These are phyloP conservation scores for Atherinosoma microstoma DNA, from an alignment of 2,797 vertebrate genomes.

Conservation along the genomic window DNA sequence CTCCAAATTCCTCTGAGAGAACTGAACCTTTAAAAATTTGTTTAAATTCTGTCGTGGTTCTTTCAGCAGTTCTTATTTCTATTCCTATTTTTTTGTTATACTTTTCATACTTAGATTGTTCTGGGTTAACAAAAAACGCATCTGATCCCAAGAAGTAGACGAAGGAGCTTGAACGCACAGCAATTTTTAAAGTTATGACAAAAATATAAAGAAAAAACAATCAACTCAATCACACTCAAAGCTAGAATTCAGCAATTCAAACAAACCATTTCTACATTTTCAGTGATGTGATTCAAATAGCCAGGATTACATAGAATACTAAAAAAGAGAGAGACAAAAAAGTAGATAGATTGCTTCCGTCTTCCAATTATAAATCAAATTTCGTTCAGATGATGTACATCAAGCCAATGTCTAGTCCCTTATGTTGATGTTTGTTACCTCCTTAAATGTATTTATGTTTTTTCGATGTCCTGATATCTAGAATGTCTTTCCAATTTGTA, in stretches of 20 bases:
- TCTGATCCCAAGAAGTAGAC: too few relatives aligned
- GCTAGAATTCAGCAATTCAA: too few relatives aligned
- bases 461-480: slow-evolving; percentile 16
- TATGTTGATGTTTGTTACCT: slow-evolving; percentile 43
- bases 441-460: slow-evolving; percentile 25
- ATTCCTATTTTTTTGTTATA: neutral
- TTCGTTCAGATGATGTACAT: slow-evolving; percentile 45
- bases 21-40: neutral
- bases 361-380: slow-evolving; percentile 57
- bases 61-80: neutral
- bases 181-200: too few relatives aligned
- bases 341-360: slow-evolving; percentile 43
- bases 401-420: slow-evolving; percentile 32
- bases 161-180: neutral
- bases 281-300: slow-evolving; percentile 37
- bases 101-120: neutral
- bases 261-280: neutral
- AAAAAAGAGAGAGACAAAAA: slow-evolving; percentile 34
- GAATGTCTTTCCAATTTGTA: slow-evolving; percentile 1
- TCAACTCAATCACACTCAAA: too few relatives aligned
- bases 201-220: too few relatives aligned
- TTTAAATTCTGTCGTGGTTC: neutral
- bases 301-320: slow-evolving; percentile 39
- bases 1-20: neutral
- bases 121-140: neutral